Percentiles rank a stretch among this genome's conserved stretches.
phyloP scores from a whole-genome alignment of 37 sponge, comb jelly and placozoan species.

The Petrosia ficiformis region DNA sequence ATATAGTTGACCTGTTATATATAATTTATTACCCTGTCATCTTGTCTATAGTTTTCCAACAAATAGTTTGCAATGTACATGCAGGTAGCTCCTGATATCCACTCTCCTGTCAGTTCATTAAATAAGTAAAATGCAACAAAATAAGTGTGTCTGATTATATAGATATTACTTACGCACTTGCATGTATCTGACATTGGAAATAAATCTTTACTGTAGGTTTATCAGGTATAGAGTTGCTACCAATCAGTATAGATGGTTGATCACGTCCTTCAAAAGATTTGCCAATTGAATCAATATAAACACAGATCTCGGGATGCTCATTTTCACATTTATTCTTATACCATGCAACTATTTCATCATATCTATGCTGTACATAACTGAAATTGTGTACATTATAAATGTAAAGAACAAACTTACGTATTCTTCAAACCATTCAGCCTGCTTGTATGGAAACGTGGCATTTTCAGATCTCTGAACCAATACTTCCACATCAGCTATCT shows the following conservation, averaged over 20 bases:
- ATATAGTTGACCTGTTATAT: neutral
- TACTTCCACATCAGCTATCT: conserved; percentile 28
- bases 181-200: conserved; percentile 83
- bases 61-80: conserved; percentile 58
- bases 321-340: neutral
- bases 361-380: conserved; percentile 9
- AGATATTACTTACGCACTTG: conserved; percentile 67
- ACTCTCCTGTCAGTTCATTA: conserved; percentile 54
- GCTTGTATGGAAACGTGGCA: neutral
- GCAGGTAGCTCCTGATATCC: conserved; percentile 77
- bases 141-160: neutral
- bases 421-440: conserved; percentile 47
- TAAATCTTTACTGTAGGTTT: conserved; percentile 33
- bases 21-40: conserved; percentile 2
- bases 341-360: neutral
- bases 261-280: conserved; percentile 40
- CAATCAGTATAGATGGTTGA: conserved; percentile 66
- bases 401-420: conserved; percentile 12
- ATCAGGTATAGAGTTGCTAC: neutral
- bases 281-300: conserved; percentile 47
- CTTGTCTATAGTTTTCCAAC: neutral
- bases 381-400: too few species aligned
- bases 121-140: neutral
- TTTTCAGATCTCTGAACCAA: conserved; percentile 34
- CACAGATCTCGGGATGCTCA: conserved; percentile 10